Base-by-base conservation (phyloP, 2,888 invertebrate species). In the Phrixothrix hirtus region DNA sequence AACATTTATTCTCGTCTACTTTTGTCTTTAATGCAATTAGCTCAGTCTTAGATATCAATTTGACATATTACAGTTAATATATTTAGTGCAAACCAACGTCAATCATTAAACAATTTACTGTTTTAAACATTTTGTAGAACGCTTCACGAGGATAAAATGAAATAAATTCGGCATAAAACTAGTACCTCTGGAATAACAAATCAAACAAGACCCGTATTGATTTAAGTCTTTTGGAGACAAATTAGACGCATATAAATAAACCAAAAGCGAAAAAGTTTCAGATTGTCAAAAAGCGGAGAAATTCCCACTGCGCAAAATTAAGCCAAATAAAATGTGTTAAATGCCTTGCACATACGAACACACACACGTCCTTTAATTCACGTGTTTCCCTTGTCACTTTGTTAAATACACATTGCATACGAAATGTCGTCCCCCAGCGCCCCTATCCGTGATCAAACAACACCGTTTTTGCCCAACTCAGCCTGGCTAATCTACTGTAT, bases 401-500 rank as follows among this genome's bases (percentile, higher is more conserved):
- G 65, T 64, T 66, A 68, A 68, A 66, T 66, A 68, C 66, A 68
- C 68, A 68, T 64, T 65, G 68, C 65, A 68, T 68, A 66, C 65
- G 65, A 68, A 68, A 66, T 66, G 63, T 60, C 64, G 61, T 61
- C 57, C 56, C 57, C 55, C 57, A 46, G 55, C 54, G 53, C 58
- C 58, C 60, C 48, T 48, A 49, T 48, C 52, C 59, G 61, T 69
- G 67, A 69, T 71, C 71, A 71, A 71, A 71, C 69, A 69, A 61
- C 62, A 53, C 65, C 61, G 70, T 71, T 71, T 73, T 73, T 73
- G 67, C 69, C 65, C 61, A 65, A 63, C 59, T 60, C 64, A 63
- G 62, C 63, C 64, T 58, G 61, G 68, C 71, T 72, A 71, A 74
- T 74, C 73, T 72, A 68, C 69, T 72, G 67, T 68, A 69, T 72